Conservation (phyloP, 2,888 invertebrate genomes). For the Coenonympha arcania region DNA sequence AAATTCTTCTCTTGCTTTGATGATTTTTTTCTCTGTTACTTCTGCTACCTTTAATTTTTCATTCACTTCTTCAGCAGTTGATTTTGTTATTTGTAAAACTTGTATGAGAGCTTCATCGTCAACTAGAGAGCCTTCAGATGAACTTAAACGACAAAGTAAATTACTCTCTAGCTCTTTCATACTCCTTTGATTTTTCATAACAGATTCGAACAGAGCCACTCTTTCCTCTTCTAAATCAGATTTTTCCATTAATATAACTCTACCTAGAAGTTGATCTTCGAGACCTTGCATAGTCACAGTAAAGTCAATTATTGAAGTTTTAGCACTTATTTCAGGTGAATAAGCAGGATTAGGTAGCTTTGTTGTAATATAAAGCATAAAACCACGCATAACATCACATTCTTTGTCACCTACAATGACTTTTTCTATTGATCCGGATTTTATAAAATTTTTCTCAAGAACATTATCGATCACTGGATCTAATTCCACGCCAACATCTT, state of each 20-base stretch:
- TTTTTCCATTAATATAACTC: constrained; percentile 97
- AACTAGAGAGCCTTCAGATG: constrained; percentile 93
- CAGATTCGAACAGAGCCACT: constrained; percentile 93
- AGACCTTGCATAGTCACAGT: constrained; percentile 97
- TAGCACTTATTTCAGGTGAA: constrained; percentile 96
- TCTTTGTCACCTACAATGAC: constrained; percentile 96
- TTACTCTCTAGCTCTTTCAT: constrained; percentile 98
- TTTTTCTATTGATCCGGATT: constrained; percentile 96
- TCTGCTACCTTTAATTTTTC: constrained; percentile 94
- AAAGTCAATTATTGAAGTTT: constrained; percentile 97
- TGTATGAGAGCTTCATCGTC: constrained; percentile 96
- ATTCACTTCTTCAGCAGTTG: constrained; percentile 94
- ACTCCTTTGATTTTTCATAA: constrained; percentile 95
- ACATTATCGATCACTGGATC: constrained; percentile 98
- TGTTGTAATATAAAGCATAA: constrained; percentile 96
- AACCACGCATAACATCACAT: constrained; percentile 96
- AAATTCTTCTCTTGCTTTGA: constrained; percentile 94
- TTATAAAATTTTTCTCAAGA: constrained; percentile 97
- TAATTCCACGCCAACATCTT: constrained; percentile 94
- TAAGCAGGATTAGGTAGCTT: constrained; percentile 97
- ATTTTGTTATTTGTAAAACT: constrained; percentile 88
- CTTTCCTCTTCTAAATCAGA: constrained; percentile 95
- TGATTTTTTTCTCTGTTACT: constrained; percentile 94
- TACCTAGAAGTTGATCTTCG: constrained; percentile 93
- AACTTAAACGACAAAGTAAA: constrained; percentile 90